A percentile compares a stretch with the other conserved stretches of the same genome.
phyloP scores from a whole-genome alignment of 30 jellyfish, hydroid and myxozoan genomes.

The Hydractinia symbiolongicarpus region DNA sequence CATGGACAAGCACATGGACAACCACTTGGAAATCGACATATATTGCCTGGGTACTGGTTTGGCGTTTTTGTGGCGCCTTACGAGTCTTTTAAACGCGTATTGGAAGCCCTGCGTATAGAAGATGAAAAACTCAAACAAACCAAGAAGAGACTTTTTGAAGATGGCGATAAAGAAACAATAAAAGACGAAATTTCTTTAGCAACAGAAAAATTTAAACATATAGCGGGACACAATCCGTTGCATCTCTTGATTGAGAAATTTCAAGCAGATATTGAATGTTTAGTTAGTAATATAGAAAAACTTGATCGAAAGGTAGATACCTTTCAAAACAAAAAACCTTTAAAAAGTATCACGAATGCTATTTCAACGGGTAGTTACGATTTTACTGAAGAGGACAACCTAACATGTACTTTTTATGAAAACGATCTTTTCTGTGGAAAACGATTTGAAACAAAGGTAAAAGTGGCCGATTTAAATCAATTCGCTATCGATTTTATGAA shows the following conservation, averaged over 20 bases:
- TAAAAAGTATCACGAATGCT: conserved; percentile 47
- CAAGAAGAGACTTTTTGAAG: not conserved
- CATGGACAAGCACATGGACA: conserved; percentile 79
- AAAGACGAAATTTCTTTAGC: not conserved
- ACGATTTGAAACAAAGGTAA: conserved; percentile 45
- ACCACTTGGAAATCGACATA: conserved; percentile 77
- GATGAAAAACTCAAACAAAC: not conserved
- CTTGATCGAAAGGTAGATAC: conserved; percentile 34
- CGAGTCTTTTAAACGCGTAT: conserved; percentile 59
- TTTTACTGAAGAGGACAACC: conserved; percentile 55
- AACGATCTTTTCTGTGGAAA: conserved; percentile 79
- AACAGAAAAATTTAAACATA: conserved; percentile 1
- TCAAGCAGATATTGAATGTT: conserved; percentile 41
- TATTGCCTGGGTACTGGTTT: conserved; percentile 92
- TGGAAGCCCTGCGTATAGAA: conserved; percentile 57
- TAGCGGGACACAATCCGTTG: conserved; percentile 23
- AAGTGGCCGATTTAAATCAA: conserved; percentile 49
- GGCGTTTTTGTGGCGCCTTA: conserved; percentile 82
- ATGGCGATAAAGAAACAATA: not conserved
- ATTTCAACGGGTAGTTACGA: conserved; percentile 64
- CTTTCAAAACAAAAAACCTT: conserved; percentile 55
- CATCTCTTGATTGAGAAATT: conserved; percentile 44
- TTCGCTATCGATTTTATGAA: conserved; percentile 66
- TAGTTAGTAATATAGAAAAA: conserved; percentile 23
- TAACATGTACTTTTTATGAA: conserved; percentile 61